These are phyloP conservation scores for Thecophora atra DNA, from an alignment of 2,888 invertebrate genomes.

Conservation along the genomic window DNA sequence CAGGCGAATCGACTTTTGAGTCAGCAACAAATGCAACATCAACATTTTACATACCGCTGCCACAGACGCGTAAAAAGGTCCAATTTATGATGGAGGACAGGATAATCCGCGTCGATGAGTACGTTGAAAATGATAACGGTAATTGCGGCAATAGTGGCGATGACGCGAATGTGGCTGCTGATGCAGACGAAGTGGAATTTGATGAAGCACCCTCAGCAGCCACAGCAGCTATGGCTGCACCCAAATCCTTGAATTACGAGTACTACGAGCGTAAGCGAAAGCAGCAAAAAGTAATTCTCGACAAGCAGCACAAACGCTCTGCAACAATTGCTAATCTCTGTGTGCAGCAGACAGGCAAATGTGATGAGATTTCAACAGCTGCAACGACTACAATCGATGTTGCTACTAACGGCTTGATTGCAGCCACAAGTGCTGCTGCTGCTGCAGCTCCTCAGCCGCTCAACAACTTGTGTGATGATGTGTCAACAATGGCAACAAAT, in stretches of 20 bases:
- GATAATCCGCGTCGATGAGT: constrained; percentile 51
- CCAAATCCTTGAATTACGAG: constrained; percentile 53
- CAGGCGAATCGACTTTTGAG: constrained; percentile 30
- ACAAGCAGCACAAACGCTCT: not conserved
- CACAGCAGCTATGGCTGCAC: constrained; percentile 25
- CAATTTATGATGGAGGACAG: constrained; percentile 77
- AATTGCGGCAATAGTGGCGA: constrained; percentile 21
- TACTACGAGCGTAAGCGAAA: constrained; percentile 58
- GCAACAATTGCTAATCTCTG: constrained; percentile 10
- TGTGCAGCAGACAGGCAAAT: not conserved
- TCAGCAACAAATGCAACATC: constrained; percentile 45
- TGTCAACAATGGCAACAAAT: constrained; percentile 29
- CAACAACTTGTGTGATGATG: constrained; percentile 8
- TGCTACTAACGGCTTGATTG: constrained; percentile 33
- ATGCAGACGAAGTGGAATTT: constrained; percentile 43
- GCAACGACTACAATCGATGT: not conserved
- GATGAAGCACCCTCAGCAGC: constrained; percentile 32
- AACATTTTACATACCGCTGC: constrained; percentile 60
- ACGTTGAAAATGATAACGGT: constrained; percentile 37
- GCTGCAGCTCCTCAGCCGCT: constrained; percentile 8
- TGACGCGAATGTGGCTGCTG: constrained; percentile 31
- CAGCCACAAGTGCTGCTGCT: constrained; percentile 4
- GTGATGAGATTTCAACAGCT: not conserved
- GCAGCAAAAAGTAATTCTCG: constrained; percentile 46
- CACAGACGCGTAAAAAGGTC: constrained; percentile 73